phyloP scores from a whole-genome alignment of 1,140 invertebrate genomes.

The Trinorchestia longiramus region DNA sequence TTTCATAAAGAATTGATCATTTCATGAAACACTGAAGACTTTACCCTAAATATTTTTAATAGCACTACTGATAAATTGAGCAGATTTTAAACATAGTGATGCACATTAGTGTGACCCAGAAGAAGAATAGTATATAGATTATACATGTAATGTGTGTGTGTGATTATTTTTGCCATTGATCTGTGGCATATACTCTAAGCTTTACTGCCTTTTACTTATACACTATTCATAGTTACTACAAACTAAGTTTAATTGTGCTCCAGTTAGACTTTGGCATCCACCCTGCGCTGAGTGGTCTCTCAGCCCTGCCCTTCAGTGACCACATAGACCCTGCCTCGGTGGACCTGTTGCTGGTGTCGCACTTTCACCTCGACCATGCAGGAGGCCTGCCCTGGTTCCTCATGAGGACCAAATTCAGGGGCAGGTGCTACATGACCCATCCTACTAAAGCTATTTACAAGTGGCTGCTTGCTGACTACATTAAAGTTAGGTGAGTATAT shows the following conservation, averaged over 20 bases:
- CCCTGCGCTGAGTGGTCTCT: conserved; percentile 96
- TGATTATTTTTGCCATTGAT: not conserved
- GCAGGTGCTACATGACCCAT: conserved; percentile 99
- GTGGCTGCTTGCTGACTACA: conserved; percentile 98
- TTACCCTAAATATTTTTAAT: not conserved
- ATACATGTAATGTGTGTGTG: not conserved
- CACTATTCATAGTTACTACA: not conserved
- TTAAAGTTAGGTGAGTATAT: conserved; percentile 83
- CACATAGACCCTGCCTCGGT: conserved; percentile 93
- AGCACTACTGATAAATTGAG: not conserved
- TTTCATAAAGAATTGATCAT: not conserved
- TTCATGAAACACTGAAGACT: not conserved
- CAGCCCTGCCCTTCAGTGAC: conserved; percentile 97
- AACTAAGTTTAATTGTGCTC: not conserved
- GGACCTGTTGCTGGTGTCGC: conserved; percentile 95
- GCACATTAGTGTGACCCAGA: not conserved
- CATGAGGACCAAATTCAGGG: conserved; percentile 97
- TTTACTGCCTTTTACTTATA: not conserved
- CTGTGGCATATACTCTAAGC: not conserved
- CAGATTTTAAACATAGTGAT: not conserved
- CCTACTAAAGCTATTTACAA: conserved; percentile 99
- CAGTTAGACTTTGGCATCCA: conserved; percentile 97
- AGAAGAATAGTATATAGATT: not conserved
- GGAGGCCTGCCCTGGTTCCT: conserved; percentile 98
- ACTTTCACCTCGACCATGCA: conserved; percentile 99